Evolutionary conservation across 2,888 invertebrate species (phyloP), one percentile per base, ranked within the genome.

Genomic region (Silvanus unidentatus): DNA sequence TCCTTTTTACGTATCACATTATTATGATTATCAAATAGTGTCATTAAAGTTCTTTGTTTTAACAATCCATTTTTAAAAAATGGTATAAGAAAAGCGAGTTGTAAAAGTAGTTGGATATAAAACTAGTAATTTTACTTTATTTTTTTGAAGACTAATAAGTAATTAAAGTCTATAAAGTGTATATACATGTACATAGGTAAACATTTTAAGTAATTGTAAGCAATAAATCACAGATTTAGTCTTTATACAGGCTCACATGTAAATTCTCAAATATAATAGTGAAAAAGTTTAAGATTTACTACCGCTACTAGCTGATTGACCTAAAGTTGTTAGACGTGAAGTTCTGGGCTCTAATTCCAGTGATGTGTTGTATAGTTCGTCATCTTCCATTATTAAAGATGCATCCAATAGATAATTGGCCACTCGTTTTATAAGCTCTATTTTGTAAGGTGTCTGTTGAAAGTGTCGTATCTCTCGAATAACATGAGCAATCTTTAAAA

Each of bases 371-470:
- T 92, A 93, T 45, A 92, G 79, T 59, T 82, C 81, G 27, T 90
- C 87, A 69, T 92, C 92, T 35, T 84, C 81, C 55, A 90, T 76
- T 42, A 89, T 76, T 40, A 91, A 74, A 12, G 83, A 81, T 1
- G 83, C 78, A 68, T 93, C 92, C 60, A 93, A 73, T 6, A 94
- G 74, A 68, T 92, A 94, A 55, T 81, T 80, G 34, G 82, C 78
- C 9, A 90, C 91, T 75, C 88, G 86, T 13, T 82, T 77, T 55
- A 87, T 88, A 60, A 87, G 80, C 60, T 91, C 90, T 54, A 94
- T 93, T 73, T 90, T 91, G 70, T 94, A 94, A 0, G 90, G 86
- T 1, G 90, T 91, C 69, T 92, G 90, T 66, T 94, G 94, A 67
- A 88, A 93, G 64, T 90, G 87, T 11, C 90, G 79, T 54, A 94